phyloP scores from a whole-genome alignment of 2,113 vertebrate genomes.

The Perccottus glenii region DNA sequence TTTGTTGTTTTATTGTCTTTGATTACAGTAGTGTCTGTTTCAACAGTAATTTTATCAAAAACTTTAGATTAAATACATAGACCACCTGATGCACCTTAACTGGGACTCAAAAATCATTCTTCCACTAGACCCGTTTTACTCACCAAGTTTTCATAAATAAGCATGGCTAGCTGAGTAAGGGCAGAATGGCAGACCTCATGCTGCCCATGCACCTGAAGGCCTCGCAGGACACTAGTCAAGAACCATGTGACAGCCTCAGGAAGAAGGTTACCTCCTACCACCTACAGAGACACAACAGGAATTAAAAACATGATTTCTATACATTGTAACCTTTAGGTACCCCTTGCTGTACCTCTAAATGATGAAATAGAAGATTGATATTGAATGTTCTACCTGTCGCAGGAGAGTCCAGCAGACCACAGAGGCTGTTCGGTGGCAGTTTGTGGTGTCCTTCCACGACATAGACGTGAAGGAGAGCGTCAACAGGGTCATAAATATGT shows the following conservation, averaged over 20 bases:
- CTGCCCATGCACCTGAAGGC: constrained; percentile 91
- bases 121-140: too few relatives aligned
- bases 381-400: constrained; percentile 84
- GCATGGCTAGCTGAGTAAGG: constrained; percentile 90
- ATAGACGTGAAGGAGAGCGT: constrained; percentile 90
- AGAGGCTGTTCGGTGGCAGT: constrained; percentile 90
- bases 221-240: constrained; percentile 88
- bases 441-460: constrained; percentile 93
- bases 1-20: too few relatives aligned
- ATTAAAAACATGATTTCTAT: background rate
- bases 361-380: too few relatives aligned
- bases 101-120: too few relatives aligned
- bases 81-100: too few relatives aligned
- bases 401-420: constrained; percentile 95
- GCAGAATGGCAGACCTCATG: constrained; percentile 91
- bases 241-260: constrained; percentile 93
- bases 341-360: background rate
- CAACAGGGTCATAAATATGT: constrained; percentile 88
- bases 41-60: too few relatives aligned
- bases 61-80: too few relatives aligned
- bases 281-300: constrained; percentile 72
- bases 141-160: constrained; percentile 93
- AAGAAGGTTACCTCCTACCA: constrained; percentile 85
- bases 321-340: background rate
- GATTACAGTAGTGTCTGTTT: too few relatives aligned